Evolutionary conservation across 2,113 vertebrate species (phyloP).

Genomic region (Ellobius talpinus): DNA sequence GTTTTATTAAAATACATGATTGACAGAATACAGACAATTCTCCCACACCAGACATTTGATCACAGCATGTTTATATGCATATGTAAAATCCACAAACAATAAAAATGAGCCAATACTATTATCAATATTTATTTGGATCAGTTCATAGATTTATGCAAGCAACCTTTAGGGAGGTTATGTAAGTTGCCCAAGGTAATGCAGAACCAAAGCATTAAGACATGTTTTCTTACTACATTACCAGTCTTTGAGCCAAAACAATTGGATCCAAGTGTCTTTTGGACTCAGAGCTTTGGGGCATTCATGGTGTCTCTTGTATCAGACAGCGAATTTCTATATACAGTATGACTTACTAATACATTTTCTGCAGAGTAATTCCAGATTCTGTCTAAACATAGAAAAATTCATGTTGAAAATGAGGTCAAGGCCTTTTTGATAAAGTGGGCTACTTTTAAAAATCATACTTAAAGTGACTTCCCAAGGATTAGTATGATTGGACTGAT

Average conservation of each 20-base stretch:
- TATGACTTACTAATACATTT: not conserved
- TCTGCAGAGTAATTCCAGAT: not conserved
- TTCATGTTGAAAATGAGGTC: slow-evolving; percentile 16
- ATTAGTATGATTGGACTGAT: not conserved
- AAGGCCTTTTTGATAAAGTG: slow-evolving; percentile 46
- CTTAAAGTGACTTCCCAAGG: not conserved
- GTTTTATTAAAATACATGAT: too few relatives aligned
- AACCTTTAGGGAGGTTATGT: not conserved
- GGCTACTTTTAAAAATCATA: not conserved
- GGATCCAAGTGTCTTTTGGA: slow-evolving; percentile 31
- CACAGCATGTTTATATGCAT: not conserved
- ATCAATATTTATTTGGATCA: not conserved
- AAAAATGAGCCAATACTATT: not conserved
- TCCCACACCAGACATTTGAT: too few relatives aligned
- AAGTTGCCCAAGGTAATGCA: slow-evolving; percentile 1
- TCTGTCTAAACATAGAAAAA: slow-evolving; percentile 47
- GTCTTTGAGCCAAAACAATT: not conserved
- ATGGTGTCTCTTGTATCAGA: not conserved
- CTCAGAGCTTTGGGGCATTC: slow-evolving; percentile 18
- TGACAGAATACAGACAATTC: too few relatives aligned
- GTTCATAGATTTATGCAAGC: slow-evolving; percentile 10
- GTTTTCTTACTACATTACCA: not conserved
- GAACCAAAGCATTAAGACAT: not conserved
- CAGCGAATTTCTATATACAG: not conserved
- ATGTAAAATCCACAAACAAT: not conserved